A percentile compares a stretch with the other conserved stretches of the same genome.
Evolutionary conservation across 2,113 vertebrate species (phyloP).

Genomic region (Callipepla californica): DNA sequence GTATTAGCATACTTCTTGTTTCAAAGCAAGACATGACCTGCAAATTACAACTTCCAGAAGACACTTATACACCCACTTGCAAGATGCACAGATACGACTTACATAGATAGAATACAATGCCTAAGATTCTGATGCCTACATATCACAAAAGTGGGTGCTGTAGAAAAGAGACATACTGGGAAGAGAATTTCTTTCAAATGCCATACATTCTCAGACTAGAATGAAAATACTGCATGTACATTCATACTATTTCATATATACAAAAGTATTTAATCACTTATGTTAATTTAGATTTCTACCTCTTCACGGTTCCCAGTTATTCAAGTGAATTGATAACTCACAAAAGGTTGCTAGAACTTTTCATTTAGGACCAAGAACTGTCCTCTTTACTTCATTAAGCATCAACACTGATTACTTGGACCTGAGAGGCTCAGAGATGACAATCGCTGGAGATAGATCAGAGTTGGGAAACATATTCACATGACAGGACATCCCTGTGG

Average conservation of each 20-base stretch:
- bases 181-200: conserved; percentile 11
- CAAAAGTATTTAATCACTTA: conserved; percentile 1
- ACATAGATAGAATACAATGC: background rate
- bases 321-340: conserved; percentile 29
- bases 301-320: background rate
- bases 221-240: conserved; percentile 18
- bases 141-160: background rate
- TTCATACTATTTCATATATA: background rate
- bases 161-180: background rate
- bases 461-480: background rate
- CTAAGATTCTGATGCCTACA: background rate
- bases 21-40: background rate
- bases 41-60: background rate
- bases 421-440: background rate
- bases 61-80: background rate
- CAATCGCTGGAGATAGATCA: background rate
- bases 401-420: background rate
- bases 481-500: background rate
- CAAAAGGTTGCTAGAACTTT: background rate
- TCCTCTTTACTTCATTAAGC: background rate
- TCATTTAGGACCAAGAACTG: background rate
- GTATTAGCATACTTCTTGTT: fast-evolving
- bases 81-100: background rate
- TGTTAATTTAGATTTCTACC: background rate
- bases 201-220: background rate